Percentiles rank a stretch among this genome's conserved stretches.
Conservation (phyloP, 2,888 invertebrate genomes). For the Tortrix viridana region DNA sequence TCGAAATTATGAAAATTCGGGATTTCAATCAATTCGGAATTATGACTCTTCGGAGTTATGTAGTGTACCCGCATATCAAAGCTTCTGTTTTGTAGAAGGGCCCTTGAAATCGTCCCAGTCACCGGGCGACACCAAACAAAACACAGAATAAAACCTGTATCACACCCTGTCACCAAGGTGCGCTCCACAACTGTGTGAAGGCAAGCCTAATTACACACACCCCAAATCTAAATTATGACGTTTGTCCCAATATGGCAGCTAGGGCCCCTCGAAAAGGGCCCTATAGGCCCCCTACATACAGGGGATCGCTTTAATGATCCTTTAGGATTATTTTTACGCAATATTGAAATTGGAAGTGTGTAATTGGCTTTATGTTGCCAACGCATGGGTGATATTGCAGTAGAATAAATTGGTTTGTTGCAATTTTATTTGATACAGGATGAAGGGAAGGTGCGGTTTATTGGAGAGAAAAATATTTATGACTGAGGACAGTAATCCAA, state of each 20-base stretch:
- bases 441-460: slow-evolving; percentile 1
- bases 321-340: slow-evolving; percentile 35
- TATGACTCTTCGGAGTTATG: too few relatives aligned
- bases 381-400: slow-evolving; percentile 13
- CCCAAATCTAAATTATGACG: slow-evolving; percentile 40
- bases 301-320: slow-evolving; percentile 29
- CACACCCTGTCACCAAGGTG: slow-evolving; percentile 4
- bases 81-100: too few relatives aligned
- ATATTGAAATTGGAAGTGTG: slow-evolving; percentile 37
- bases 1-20: too few relatives aligned
- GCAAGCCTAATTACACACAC: slow-evolving; percentile 41
- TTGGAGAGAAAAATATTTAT: slow-evolving; percentile 1
- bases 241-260: slow-evolving; percentile 37
- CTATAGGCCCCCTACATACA: slow-evolving; percentile 1
- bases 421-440: slow-evolving; percentile 20
- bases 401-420: slow-evolving; percentile 29
- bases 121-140: not conserved
- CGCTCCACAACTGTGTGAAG: slow-evolving; percentile 29
- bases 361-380: slow-evolving; percentile 30
- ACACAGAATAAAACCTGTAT: not conserved
- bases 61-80: too few relatives aligned
- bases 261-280: not conserved
- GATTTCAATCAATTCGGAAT: too few relatives aligned
- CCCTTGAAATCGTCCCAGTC: not conserved
- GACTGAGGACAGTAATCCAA: not conserved